Conservation (phyloP, 2,113 vertebrate genomes). For the Glaucidium brasilianum region DNA sequence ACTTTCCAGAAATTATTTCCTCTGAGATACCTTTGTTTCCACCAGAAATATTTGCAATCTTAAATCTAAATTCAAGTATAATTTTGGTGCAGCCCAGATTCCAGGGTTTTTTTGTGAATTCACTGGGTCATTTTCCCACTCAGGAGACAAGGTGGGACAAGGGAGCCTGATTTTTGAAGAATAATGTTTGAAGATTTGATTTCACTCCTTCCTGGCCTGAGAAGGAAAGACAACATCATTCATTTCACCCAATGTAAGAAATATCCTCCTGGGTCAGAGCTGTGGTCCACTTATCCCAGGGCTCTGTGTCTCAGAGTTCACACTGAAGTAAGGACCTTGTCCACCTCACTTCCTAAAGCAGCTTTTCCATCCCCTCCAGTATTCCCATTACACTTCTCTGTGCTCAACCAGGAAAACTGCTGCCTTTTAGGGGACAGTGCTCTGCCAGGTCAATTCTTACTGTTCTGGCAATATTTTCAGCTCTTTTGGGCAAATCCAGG, state of each 20-base stretch:
- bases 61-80: background rate
- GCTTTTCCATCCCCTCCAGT: background rate
- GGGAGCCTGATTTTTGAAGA: background rate
- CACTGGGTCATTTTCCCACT: background rate
- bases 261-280: background rate
- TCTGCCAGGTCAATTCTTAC: background rate
- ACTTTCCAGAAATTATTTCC: background rate
- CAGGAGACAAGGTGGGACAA: background rate
- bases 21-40: background rate
- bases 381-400: background rate
- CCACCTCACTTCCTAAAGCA: background rate
- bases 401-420: background rate
- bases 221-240: background rate
- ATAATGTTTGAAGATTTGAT: background rate
- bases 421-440: background rate
- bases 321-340: background rate
- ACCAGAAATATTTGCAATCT: background rate
- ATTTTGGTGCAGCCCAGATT: background rate
- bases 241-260: background rate
- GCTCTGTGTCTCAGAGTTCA: background rate
- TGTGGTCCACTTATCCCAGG: background rate
- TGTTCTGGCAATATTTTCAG: background rate
- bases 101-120: background rate
- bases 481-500: background rate
- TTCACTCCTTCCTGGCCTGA: background rate